Conservation (phyloP, 2,113 vertebrate genomes). For the Alethe diademata region DNA sequence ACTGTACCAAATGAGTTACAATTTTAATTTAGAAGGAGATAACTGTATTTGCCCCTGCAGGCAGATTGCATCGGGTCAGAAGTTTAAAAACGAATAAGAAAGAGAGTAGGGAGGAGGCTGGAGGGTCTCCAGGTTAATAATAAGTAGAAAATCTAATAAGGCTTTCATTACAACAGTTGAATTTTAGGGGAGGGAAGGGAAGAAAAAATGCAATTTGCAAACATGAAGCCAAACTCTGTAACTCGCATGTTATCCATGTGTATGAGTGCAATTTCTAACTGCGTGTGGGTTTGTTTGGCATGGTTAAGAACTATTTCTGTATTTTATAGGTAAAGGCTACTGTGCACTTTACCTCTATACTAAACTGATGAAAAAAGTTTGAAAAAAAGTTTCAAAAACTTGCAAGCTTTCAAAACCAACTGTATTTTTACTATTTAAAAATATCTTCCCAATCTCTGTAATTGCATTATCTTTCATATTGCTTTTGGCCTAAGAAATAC, state of each 20-base stretch:
- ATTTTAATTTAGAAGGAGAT: constrained; percentile 83
- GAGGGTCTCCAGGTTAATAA: constrained; percentile 78
- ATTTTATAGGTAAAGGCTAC: background rate
- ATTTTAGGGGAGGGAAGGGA: constrained; percentile 66
- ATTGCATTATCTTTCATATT: background rate
- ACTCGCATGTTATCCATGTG: background rate
- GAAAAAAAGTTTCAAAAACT: background rate
- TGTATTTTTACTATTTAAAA: background rate
- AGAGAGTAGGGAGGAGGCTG: constrained; percentile 69
- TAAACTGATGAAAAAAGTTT: background rate
- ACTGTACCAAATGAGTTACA: constrained; percentile 76
- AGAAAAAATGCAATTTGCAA: constrained; percentile 94
- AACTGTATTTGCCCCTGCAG: constrained; percentile 73
- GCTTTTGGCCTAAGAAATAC: background rate
- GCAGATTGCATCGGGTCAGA: constrained; percentile 81
- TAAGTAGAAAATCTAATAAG: constrained; percentile 75
- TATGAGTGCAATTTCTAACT: background rate
- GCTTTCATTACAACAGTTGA: constrained; percentile 68
- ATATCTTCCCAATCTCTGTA: background rate
- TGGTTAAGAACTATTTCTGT: background rate
- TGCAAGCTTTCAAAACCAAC: background rate
- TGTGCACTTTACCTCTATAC: background rate
- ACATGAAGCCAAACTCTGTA: constrained; percentile 82
- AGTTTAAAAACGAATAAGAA: constrained; percentile 82
- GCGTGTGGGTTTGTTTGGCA: background rate